Conservation (phyloP, 2,797 vertebrate species). For the Sebastes steindachneri region DNA sequence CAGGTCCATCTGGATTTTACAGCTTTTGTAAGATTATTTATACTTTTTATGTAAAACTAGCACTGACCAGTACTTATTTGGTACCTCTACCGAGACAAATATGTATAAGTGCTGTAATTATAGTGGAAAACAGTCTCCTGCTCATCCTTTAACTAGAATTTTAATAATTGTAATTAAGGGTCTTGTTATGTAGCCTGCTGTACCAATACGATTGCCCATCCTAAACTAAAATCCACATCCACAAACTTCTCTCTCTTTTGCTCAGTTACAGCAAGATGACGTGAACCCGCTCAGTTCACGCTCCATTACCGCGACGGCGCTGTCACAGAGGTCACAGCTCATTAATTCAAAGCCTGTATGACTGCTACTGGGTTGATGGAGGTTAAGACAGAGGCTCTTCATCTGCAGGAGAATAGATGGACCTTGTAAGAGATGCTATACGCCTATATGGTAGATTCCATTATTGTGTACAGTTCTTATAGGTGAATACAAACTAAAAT, state of each 20-base stretch:
- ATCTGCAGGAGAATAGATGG: conserved; percentile 32
- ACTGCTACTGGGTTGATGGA: conserved; percentile 20
- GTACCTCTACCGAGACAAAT: neutral
- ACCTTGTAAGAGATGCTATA: neutral
- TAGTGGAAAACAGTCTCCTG: neutral
- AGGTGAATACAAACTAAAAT: neutral
- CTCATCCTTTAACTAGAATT: neutral
- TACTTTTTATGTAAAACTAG: neutral
- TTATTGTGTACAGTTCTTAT: neutral
- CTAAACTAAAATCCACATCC: conserved; percentile 8
- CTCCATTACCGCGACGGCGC: conserved; percentile 35
- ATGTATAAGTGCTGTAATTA: neutral
- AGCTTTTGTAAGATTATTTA: neutral
- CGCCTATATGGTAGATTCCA: neutral
- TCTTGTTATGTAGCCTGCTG: neutral
- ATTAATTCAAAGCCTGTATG: conserved; percentile 55
- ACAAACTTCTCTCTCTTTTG: conserved; percentile 7
- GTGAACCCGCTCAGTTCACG: conserved; percentile 30
- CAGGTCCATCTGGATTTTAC: neutral
- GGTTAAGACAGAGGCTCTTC: conserved; percentile 23
- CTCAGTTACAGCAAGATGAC: conserved; percentile 22
- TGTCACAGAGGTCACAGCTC: conserved; percentile 44
- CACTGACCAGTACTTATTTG: neutral
- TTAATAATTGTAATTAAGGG: neutral
- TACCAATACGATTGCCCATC: neutral